Evolutionary conservation across 2,113 vertebrate genomes (phyloP).

Genomic region (Urocynchramus pylzowi): DNA sequence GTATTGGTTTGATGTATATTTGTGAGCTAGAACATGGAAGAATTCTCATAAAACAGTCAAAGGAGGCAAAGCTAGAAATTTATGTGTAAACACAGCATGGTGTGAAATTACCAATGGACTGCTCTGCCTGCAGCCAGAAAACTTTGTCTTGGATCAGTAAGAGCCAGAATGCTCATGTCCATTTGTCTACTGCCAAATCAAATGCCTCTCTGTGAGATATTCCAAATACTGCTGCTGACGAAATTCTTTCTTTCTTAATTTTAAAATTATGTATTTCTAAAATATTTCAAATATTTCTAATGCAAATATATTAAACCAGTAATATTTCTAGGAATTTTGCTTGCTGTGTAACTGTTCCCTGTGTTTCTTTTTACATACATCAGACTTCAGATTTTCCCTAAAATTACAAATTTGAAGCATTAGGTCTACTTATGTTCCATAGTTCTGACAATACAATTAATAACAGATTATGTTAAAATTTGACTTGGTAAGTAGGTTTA

Average conservation of each 20-base stretch:
- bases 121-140: neutral
- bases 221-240: neutral
- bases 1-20: neutral
- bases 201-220: neutral
- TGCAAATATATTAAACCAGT: neutral
- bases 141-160: conserved; percentile 8
- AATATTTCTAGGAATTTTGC: neutral
- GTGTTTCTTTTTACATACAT: neutral
- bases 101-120: conserved; percentile 28
- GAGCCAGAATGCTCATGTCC: neutral
- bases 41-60: conserved; percentile 36
- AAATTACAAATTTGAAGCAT: neutral
- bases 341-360: neutral
- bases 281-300: neutral
- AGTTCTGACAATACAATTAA: neutral
- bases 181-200: neutral
- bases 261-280: too few relatives aligned
- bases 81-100: neutral
- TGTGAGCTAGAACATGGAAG: neutral
- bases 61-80: conserved; percentile 3
- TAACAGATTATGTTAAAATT: neutral
- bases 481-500: neutral
- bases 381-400: neutral
- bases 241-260: neutral
- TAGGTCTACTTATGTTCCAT: neutral